Percentiles rank a stretch among this genome's conserved stretches.
Conservation (phyloP, 2,113 vertebrate species). For the Origma solitaria region DNA sequence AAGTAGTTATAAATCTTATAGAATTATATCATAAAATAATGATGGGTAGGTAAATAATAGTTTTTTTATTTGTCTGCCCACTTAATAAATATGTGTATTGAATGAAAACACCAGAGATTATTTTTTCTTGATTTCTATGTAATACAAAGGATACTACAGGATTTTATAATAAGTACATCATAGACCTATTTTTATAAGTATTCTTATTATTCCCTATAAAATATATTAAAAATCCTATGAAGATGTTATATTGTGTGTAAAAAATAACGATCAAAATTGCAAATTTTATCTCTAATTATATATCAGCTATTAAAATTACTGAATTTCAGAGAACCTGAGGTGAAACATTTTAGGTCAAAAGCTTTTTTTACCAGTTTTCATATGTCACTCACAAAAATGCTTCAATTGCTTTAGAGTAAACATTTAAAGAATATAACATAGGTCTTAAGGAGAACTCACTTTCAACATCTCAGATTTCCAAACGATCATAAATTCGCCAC, state of each 20-base stretch:
- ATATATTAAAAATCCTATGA: not conserved
- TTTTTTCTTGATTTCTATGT: not conserved
- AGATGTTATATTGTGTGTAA: not conserved
- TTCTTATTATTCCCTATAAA: not conserved
- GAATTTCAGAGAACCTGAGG: not conserved
- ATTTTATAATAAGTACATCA: not conserved
- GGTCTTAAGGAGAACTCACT: not conserved
- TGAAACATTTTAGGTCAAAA: not conserved
- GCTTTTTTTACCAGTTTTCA: not conserved
- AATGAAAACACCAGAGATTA: not conserved
- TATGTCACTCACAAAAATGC: not conserved
- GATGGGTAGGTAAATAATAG: not conserved
- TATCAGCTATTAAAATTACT: not conserved
- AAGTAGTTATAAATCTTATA: not conserved
- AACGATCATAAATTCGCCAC: not conserved
- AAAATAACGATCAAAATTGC: not conserved
- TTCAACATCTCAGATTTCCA: not conserved
- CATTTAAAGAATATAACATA: not conserved
- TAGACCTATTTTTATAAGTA: not conserved
- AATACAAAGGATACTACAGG: not conserved
- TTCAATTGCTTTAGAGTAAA: not conserved
- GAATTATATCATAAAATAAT: not conserved
- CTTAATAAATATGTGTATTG: not conserved
- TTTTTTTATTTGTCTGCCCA: not conserved
- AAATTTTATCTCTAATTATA: not conserved